A percentile compares a stretch with the other conserved stretches of the same genome.
These are phyloP conservation scores for Heliocidaris tuberculata DNA, from an alignment of 35 echinoderm and acorn worm species.

Conservation along the genomic window DNA sequence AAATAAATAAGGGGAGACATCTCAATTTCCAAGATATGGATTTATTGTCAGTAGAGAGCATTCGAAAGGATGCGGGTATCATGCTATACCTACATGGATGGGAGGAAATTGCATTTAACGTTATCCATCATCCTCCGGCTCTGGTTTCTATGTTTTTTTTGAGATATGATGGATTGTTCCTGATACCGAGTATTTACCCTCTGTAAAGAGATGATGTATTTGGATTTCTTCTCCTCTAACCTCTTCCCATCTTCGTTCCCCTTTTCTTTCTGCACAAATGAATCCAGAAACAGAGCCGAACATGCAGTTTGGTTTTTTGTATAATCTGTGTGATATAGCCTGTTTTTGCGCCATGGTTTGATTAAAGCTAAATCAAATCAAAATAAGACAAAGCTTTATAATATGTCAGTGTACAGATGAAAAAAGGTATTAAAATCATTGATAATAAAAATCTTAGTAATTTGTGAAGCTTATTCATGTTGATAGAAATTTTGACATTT, in stretches of 20 bases:
- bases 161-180: neutral
- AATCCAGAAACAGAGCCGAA: too few relatives aligned
- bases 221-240: neutral
- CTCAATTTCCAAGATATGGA: neutral
- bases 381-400: too few relatives aligned
- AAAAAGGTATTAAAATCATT: too few relatives aligned
- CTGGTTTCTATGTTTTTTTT: neutral
- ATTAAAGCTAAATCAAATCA: too few relatives aligned
- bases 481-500: too few relatives aligned
- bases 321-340: too few relatives aligned
- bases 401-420: too few relatives aligned
- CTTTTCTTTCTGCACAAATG: neutral
- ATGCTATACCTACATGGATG: neutral
- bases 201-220: neutral
- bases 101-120: slow-evolving; percentile 10
- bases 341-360: too few relatives aligned
- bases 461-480: too few relatives aligned
- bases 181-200: neutral
- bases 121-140: neutral
- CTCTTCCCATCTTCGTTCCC: neutral
- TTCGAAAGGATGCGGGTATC: neutral
- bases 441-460: too few relatives aligned
- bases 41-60: neutral
- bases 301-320: too few relatives aligned
- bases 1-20: neutral